Conservation (phyloP, 2,888 invertebrate genomes). For the Thalpophila matura region DNA sequence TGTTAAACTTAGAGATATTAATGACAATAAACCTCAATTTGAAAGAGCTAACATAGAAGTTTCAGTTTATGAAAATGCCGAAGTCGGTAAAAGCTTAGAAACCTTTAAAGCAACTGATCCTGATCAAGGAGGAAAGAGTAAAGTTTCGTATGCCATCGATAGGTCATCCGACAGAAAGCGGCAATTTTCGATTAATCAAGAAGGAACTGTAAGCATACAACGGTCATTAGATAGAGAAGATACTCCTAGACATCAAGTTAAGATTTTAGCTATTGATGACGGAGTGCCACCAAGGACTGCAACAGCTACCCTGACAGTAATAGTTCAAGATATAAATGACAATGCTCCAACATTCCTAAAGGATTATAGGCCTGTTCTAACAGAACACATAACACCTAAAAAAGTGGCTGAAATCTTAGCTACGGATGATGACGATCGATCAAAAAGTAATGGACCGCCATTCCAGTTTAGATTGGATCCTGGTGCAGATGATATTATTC, state of each 20-base stretch:
- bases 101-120: conserved; percentile 99
- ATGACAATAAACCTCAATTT: conserved; percentile 99
- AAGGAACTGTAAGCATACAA: conserved; percentile 98
- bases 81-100: conserved; percentile 97
- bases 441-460: conserved; percentile 98
- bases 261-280: conserved; percentile 98
- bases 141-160: conserved; percentile 97
- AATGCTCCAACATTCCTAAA: conserved; percentile 98
- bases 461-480: conserved; percentile 98
- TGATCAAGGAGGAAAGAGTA: conserved; percentile 98
- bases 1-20: conserved; percentile 97
- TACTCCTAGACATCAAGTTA: conserved; percentile 98
- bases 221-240: conserved; percentile 98
- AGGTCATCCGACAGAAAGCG: conserved; percentile 97
- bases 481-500: conserved; percentile 97
- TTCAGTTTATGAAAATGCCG: conserved; percentile 97
- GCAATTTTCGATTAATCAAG: conserved; percentile 98
- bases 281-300: conserved; percentile 98
- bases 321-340: conserved; percentile 98
- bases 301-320: conserved; percentile 97
- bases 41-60: conserved; percentile 98
- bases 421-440: conserved; percentile 98
- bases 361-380: conserved; percentile 97
- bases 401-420: conserved; percentile 98
- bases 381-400: conserved; percentile 97